Evolutionary conservation across 2,888 invertebrate species (phyloP).

Genomic region (Cantharis nigra): DNA sequence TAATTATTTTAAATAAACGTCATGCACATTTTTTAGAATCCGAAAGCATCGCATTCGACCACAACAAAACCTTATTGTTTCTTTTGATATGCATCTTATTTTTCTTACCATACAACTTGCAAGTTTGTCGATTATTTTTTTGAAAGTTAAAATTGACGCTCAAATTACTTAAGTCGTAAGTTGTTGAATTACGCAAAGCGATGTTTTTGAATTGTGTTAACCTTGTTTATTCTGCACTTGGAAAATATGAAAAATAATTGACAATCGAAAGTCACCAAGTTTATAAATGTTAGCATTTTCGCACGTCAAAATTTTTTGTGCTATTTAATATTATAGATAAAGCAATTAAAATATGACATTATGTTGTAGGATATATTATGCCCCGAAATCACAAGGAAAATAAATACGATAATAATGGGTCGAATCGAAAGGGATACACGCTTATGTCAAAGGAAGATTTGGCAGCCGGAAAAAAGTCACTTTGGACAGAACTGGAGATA

Average conservation of each 20-base stretch:
- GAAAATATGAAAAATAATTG: background rate
- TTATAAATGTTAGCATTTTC: background rate
- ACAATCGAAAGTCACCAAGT: background rate
- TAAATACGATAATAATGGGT: constrained; percentile 82
- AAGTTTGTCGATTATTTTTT: background rate
- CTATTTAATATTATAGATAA: background rate
- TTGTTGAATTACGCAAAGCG: background rate
- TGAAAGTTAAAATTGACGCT: background rate
- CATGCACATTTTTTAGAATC: background rate
- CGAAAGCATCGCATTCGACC: background rate
- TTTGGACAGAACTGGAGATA: constrained; percentile 78
- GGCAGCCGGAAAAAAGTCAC: constrained; percentile 88
- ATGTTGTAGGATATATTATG: constrained; percentile 55
- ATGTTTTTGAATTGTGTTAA: background rate
- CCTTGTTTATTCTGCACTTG: background rate
- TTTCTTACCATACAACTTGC: background rate
- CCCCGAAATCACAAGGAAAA: constrained; percentile 72
- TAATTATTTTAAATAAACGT: background rate
- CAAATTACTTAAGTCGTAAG: background rate
- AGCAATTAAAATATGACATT: background rate
- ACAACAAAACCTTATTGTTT: background rate
- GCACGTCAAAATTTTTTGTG: constrained; percentile 34
- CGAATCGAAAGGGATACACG: constrained; percentile 78
- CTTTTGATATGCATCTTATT: background rate
- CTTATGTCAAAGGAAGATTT: constrained; percentile 93